These are phyloP conservation scores for Drosophila kepulauana DNA, from an alignment of 1,140 invertebrate species.

Conservation along the genomic window DNA sequence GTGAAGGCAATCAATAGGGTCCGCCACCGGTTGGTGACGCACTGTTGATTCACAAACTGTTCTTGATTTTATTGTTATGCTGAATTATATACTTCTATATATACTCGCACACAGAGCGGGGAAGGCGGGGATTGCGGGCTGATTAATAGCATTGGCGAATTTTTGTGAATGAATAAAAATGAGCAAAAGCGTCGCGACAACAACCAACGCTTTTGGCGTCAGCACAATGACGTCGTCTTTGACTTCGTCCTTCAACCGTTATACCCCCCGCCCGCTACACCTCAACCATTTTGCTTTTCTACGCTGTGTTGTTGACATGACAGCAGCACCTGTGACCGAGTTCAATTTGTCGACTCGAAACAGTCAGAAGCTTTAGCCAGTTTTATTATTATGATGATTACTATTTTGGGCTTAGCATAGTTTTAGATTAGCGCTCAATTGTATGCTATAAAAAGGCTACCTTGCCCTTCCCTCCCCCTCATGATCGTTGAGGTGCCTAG, in stretches of 20 bases:
- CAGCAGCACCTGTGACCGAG: conserved; percentile 60
- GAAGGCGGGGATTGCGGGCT: conserved; percentile 2
- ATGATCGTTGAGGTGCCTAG: background rate
- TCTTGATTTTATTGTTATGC: conserved; percentile 74
- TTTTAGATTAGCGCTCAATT: conserved; percentile 56
- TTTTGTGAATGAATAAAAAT: conserved; percentile 76
- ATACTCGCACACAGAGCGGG: background rate
- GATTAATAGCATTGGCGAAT: conserved; percentile 71
- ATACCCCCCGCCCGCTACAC: too few relatives aligned
- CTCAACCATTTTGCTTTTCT: background rate
- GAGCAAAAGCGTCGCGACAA: conserved; percentile 40
- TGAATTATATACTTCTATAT: conserved; percentile 25
- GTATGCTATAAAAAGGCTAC: conserved; percentile 64
- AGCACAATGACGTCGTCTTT: conserved; percentile 67
- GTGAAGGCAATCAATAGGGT: conserved; percentile 77
- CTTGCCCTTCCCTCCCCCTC: background rate
- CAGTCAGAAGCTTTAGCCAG: conserved; percentile 28
- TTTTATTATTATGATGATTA: conserved; percentile 69
- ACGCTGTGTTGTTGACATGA: background rate
- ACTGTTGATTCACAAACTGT: conserved; percentile 74
- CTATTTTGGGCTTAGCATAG: conserved; percentile 37
- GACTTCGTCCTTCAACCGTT: conserved; percentile 5
- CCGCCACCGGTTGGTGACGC: conserved; percentile 62
- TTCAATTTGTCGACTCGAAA: conserved; percentile 18
- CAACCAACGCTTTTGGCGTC: conserved; percentile 43